phyloP scores from a whole-genome alignment of 2,797 vertebrate genomes.

The Siniperca obscura region DNA sequence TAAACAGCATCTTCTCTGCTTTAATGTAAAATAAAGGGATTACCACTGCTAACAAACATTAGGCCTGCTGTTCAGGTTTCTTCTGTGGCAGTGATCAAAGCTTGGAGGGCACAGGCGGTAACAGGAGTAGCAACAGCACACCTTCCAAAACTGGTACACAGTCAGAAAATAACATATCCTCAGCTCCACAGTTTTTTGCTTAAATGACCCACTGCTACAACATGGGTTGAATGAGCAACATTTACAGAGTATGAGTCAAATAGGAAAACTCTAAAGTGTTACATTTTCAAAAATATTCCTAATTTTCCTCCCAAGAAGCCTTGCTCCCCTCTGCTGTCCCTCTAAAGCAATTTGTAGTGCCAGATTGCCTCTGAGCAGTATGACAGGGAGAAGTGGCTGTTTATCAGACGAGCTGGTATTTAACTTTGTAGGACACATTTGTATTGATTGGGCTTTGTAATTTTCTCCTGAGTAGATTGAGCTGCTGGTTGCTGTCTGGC shows the following conservation, averaged over 20 bases:
- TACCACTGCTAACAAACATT: background rate
- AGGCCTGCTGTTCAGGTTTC: background rate
- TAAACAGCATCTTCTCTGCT: background rate
- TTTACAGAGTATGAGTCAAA: conserved; percentile 7
- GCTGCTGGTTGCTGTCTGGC: conserved; percentile 55
- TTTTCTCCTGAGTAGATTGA: conserved; percentile 76
- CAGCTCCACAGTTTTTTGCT: background rate
- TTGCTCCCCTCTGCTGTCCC: conserved; percentile 25
- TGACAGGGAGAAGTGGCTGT: conserved; percentile 72
- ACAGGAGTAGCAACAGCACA: background rate
- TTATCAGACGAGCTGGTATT: conserved; percentile 74
- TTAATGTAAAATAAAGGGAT: background rate
- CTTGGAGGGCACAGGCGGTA: background rate
- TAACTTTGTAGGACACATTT: conserved; percentile 78
- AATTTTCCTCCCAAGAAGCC: conserved; percentile 42
- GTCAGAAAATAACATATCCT: background rate
- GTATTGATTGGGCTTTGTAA: conserved; percentile 81
- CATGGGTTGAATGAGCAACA: conserved; percentile 7
- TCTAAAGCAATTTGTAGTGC: conserved; percentile 56
- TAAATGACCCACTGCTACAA: conserved; percentile 9
- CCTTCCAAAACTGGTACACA: background rate
- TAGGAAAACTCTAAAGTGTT: conserved; percentile 17
- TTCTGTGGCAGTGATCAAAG: background rate
- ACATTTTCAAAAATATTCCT: conserved; percentile 33
- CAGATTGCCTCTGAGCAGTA: conserved; percentile 61